Evolutionary conservation across 2,113 vertebrate genomes (phyloP).

Genomic region (Garra rufa): DNA sequence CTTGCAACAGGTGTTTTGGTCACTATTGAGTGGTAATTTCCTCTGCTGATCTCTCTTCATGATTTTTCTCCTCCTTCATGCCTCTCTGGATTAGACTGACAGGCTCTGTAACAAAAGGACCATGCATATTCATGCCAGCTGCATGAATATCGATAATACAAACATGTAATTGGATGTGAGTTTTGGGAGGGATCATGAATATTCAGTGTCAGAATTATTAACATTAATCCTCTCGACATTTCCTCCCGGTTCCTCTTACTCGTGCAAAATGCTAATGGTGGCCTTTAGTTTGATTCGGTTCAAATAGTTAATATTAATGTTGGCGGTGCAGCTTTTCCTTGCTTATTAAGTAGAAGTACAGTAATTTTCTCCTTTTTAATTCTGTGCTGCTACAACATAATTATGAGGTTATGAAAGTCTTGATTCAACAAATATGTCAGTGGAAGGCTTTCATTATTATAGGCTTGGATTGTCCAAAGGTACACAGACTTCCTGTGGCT

Average conservation of each 20-base stretch:
- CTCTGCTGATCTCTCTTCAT: slow-evolving; percentile 22
- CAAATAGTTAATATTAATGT: slow-evolving; percentile 37
- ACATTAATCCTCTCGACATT: slow-evolving; percentile 39
- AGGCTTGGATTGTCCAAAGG: background rate
- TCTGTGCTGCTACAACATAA: background rate
- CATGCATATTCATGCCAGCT: slow-evolving; percentile 47
- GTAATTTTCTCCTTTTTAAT: background rate
- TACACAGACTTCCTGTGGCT: background rate
- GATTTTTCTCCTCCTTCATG: background rate
- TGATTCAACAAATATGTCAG: background rate
- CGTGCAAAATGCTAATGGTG: slow-evolving; percentile 40
- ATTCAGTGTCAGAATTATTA: slow-evolving; percentile 46
- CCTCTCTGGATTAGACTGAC: slow-evolving; percentile 23
- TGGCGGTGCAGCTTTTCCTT: background rate
- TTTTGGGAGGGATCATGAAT: slow-evolving; percentile 45
- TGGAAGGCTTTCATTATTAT: slow-evolving; percentile 5
- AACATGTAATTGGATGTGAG: slow-evolving; percentile 49
- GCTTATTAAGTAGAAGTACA: background rate
- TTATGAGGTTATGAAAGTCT: slow-evolving; percentile 1
- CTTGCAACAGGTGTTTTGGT: slow-evolving; percentile 43
- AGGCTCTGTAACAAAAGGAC: slow-evolving; percentile 27
- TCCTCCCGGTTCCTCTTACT: slow-evolving; percentile 33
- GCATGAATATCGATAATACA: slow-evolving; percentile 47
- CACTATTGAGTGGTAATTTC: slow-evolving; percentile 38
- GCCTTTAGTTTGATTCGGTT: slow-evolving; percentile 41